Evolutionary conservation across 1,140 invertebrate genomes (phyloP).

Genomic region (Phymorhynchus buccinoides): DNA sequence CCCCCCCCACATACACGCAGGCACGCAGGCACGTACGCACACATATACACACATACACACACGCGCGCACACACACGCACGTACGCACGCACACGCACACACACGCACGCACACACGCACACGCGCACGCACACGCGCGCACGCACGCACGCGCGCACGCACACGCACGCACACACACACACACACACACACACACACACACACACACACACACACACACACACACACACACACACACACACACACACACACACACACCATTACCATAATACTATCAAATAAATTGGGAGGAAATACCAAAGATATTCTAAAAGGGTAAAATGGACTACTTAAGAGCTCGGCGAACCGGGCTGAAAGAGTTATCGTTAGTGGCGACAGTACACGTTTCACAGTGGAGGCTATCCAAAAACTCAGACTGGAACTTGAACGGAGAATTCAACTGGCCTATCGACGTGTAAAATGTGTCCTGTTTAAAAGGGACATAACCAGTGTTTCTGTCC

Average conservation of each 20-base stretch:
- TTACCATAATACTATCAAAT: background rate
- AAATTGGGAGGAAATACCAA: background rate
- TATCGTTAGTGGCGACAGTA: too few species aligned
- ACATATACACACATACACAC: constrained; percentile 15
- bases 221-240: background rate
- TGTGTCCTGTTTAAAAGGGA: too few species aligned
- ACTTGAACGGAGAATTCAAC: too few species aligned
- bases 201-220: background rate
- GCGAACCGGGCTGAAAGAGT: too few species aligned
- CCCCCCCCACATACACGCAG: too few species aligned
- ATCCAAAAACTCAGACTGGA: too few species aligned
- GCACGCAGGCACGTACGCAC: background rate
- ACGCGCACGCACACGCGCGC: background rate
- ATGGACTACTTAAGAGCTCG: too few species aligned
- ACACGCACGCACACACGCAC: constrained; percentile 11
- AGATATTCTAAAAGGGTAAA: too few species aligned
- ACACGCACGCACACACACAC: background rate
- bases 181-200: background rate
- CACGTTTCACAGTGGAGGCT: too few species aligned
- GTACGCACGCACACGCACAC: background rate
- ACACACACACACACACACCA: constrained; percentile 6
- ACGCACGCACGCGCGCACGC: too few species aligned
- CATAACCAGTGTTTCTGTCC: too few species aligned
- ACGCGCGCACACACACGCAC: background rate
- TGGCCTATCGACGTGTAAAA: too few species aligned